A percentile compares a stretch with the other conserved stretches of the same genome.
phyloP scores from a whole-genome alignment of 1,140 invertebrate genomes.

The Agraylea sexmaculata region DNA sequence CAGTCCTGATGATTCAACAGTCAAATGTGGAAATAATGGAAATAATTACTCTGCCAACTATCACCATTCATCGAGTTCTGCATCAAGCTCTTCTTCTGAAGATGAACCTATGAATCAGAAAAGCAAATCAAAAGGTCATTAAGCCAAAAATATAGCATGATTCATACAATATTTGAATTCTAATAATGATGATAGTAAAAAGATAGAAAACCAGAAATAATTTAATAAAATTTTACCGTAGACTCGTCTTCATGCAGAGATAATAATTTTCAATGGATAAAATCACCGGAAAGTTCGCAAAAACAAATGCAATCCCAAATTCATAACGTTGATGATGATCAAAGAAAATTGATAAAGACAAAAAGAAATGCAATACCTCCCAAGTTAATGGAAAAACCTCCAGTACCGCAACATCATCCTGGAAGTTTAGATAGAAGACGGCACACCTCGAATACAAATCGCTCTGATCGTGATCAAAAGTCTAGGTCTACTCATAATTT shows the following conservation, averaged over 20 bases:
- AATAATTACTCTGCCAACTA: constrained; percentile 20
- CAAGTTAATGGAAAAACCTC: constrained; percentile 21
- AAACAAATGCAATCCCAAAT: too few relatives aligned
- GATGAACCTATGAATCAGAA: constrained; percentile 31
- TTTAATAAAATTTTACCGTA: too few relatives aligned
- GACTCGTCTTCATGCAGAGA: constrained; percentile 43
- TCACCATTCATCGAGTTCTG: constrained; percentile 23
- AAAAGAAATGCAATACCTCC: constrained; percentile 7
- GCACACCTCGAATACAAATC: constrained; percentile 28
- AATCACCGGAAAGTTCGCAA: constrained; percentile 11
- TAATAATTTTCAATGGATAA: constrained; percentile 48
- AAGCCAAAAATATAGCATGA: too few relatives aligned
- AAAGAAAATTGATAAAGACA: constrained; percentile 13
- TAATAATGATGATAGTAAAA: too few relatives aligned
- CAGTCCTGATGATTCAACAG: constrained; percentile 32
- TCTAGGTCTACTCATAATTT: constrained; percentile 40
- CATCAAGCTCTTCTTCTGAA: constrained; percentile 29
- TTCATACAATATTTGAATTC: too few relatives aligned
- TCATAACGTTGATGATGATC: constrained; percentile 13
- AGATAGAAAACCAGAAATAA: too few relatives aligned
- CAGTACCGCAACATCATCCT: constrained; percentile 23
- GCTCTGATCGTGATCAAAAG: constrained; percentile 42
- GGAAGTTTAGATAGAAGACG: constrained; percentile 40
- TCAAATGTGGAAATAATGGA: constrained; percentile 33
- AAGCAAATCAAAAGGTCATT: constrained; percentile 22